Evolutionary conservation across 2,113 vertebrate species (phyloP).

Genomic region (Shinisaurus crocodilurus): DNA sequence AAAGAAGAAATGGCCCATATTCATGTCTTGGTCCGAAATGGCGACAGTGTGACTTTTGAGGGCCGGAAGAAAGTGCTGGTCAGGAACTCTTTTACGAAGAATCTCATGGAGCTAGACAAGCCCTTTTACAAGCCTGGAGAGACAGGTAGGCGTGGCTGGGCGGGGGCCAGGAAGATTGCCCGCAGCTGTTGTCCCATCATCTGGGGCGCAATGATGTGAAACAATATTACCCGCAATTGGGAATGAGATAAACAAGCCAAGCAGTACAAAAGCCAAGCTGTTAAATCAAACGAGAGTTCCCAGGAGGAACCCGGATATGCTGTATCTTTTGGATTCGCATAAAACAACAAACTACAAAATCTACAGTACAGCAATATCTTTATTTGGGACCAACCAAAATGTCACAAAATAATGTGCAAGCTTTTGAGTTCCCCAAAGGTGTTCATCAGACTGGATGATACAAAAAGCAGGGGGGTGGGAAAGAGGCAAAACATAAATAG

Average conservation of each 20-base stretch:
- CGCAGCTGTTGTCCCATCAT: not conserved
- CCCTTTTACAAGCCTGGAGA: too few species aligned
- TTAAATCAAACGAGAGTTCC: not conserved
- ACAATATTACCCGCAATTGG: not conserved
- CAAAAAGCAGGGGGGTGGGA: too few species aligned
- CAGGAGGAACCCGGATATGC: not conserved
- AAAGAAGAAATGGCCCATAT: slow-evolving; percentile 25
- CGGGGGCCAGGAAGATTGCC: not conserved
- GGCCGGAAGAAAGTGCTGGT: slow-evolving; percentile 66
- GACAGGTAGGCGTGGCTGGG: not conserved
- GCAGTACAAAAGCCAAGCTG: not conserved
- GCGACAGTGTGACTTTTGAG: slow-evolving; percentile 53
- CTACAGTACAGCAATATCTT: too few species aligned
- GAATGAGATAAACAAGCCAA: not conserved
- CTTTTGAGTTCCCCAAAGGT: not conserved
- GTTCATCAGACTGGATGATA: not conserved
- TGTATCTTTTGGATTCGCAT: not conserved
- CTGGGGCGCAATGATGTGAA: not conserved
- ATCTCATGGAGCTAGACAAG: slow-evolving; percentile 72
- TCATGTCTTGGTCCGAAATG: slow-evolving; percentile 30
- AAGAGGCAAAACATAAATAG: too few species aligned
- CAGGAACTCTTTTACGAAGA: slow-evolving; percentile 23
- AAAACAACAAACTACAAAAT: not conserved
- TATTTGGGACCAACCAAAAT: too few species aligned
- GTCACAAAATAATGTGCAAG: not conserved